Percentiles rank a stretch among this genome's conserved stretches.
Conservation (phyloP, 2,113 vertebrate species). For the Prochilodus magdalenae region DNA sequence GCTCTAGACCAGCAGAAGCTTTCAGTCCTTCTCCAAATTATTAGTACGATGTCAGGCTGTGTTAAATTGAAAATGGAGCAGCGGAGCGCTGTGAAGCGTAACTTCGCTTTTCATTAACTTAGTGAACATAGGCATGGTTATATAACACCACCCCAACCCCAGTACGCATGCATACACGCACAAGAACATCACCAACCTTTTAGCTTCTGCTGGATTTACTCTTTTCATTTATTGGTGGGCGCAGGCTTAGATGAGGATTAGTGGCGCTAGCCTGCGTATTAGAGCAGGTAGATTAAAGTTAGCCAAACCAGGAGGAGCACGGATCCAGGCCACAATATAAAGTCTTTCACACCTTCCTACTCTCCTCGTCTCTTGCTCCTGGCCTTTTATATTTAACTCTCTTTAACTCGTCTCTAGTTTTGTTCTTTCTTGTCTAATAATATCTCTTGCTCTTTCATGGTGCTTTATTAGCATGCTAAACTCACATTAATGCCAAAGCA, state of each 20-base stretch:
- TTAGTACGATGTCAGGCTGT: conserved; percentile 66
- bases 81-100: conserved; percentile 66
- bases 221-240: conserved; percentile 76
- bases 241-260: conserved; percentile 77
- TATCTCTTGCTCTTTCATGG: too few relatives aligned
- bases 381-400: neutral
- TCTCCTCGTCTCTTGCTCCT: neutral
- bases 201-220: conserved; percentile 72
- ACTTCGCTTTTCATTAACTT: conserved; percentile 72
- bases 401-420: neutral
- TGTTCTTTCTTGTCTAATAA: too few relatives aligned
- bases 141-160: conserved; percentile 68
- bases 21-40: conserved; percentile 62
- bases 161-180: neutral
- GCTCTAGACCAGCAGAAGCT: conserved; percentile 15
- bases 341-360: too few relatives aligned
- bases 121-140: conserved; percentile 75
- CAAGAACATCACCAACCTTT: conserved; percentile 70
- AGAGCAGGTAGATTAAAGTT: conserved; percentile 75
- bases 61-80: conserved; percentile 74
- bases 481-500: too few relatives aligned
- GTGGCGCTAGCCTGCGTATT: conserved; percentile 66
- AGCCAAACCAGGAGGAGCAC: conserved; percentile 51
- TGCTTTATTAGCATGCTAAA: too few relatives aligned
- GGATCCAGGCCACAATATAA: neutral